These are phyloP conservation scores for Neogale vison DNA, from an alignment of 2,113 vertebrate species.

Conservation along the genomic window DNA sequence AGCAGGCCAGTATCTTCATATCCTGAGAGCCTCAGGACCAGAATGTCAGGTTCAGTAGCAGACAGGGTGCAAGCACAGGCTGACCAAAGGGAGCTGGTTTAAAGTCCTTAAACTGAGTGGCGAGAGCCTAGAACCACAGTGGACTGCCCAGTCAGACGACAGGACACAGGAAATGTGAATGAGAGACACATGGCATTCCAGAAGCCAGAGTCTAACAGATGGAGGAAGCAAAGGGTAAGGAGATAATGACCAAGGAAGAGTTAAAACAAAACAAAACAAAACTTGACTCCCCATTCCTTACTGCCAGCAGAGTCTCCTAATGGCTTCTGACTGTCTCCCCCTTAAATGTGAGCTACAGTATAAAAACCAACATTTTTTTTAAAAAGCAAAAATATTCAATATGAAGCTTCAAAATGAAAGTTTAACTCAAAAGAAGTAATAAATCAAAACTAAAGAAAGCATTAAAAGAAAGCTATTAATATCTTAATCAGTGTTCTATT, in stretches of 20 bases:
- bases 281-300: neutral
- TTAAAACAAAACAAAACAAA: neutral
- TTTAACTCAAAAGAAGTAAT: neutral
- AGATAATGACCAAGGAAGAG: neutral
- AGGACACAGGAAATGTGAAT: neutral
- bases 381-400: neutral
- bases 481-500: neutral
- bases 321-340: neutral
- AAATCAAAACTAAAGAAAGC: neutral
- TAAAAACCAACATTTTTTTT: neutral
- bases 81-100: neutral
- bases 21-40: neutral
- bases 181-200: neutral
- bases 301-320: neutral
- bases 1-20: accelerated
- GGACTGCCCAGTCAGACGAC: neutral
- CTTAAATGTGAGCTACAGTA: neutral
- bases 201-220: neutral
- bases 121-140: too few relatives aligned
- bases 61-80: neutral
- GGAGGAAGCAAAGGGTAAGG: neutral
- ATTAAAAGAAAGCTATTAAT: neutral
- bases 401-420: neutral
- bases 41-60: neutral
- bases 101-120: neutral